Base-by-base conservation (phyloP, 1,140 invertebrate species). In the Eurosta solidaginis region DNA sequence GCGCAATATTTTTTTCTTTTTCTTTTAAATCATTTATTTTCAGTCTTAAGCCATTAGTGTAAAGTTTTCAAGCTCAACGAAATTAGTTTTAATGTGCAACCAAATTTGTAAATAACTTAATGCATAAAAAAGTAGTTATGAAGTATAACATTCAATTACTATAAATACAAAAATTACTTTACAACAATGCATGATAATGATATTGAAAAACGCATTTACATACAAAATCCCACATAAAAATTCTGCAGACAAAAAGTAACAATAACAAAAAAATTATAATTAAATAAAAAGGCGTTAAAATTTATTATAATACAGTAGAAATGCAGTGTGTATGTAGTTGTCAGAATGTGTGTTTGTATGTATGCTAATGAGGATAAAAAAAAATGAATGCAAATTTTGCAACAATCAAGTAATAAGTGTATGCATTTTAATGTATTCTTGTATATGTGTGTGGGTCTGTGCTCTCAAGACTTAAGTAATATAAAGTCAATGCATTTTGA, bases 141-240 rank as follows among this genome's bases (percentile, higher is more conserved):
- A n/a, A 68, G 17, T 68, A 33, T 42, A 20, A 6, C 40, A 68
- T 22, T 68, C 3, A 36, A 40, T 68, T 20, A 68, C 40, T 20
- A 68, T 59, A 59, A 59, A 17, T 3, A 33, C 33, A 17, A 40
- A 40, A 68, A 40, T 29, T 27, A 22, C 59, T 68, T 40, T 22
- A 40, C 17, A 17, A 68, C 59, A 68, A 68, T 68, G 59, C 29
- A 42, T 68, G 59, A 40, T 22, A 40, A 40, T 68, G 33, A 40
- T 22, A 40, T 20, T 68, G 33, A 68, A 68, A 68, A 20, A 40
- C 40, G 59, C 59, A 68, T 20, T 22, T 63, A 77, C 78, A 77
- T 77, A 79, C 52, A 80, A 81, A 42, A 81, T 82, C 79, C 47
- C 33, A 77, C 29, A 42, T 14, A 42, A 6, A 76, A 29, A 47